Evolutionary conservation across 2,888 invertebrate genomes (phyloP), one percentile per base, ranked within the genome.

Genomic region (Xestobium rufovillosum): DNA sequence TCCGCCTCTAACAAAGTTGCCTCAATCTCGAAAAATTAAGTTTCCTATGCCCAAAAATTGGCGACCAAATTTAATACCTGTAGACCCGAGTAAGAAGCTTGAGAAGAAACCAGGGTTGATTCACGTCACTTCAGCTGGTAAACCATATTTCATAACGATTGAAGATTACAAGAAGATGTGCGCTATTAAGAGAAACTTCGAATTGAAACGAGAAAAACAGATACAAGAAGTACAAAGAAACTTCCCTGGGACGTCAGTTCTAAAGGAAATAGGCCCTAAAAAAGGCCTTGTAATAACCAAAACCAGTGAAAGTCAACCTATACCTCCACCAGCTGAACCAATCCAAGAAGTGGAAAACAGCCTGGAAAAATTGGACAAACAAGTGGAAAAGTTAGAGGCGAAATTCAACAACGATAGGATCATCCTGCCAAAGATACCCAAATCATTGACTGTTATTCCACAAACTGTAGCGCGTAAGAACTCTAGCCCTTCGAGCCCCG

Each of bases 131-230:
- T 80, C 83, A 0, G 78, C 82, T 1, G 84, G 84, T n/a, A 80
- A 80, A 53, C 78, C 84, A 0, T 84, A 80, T 61, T 82, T 84
- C 58, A 78, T 86, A 50, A 83, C 83, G 2, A 72, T 85, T 19
- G 78, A 80, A 32, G 85, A 86, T 54, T 84, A 83, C 63, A 84
- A 83, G 62, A 81, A 83, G 46, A 82, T 83, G 82, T 82, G 81
- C 60, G 72, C 80, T 37, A 72, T 82, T 60, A 70, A 81, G 3
- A 67, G 79, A 1, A 81, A 80, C 57, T 65, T 63, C 41, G 67
- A 67, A 42, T 49, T 64, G 44, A 62, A 61, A 36, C 6, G n/a
- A 6, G 63, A 65, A 42, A 62, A 61, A 40, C 76, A 78, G 43
- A 63, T 80, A 2, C 71, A 78, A 51, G 68, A 79, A 15, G 72